These are phyloP conservation scores for Alviniconcha strummeri DNA, from an alignment of 2,888 invertebrate species.

Conservation along the genomic window DNA sequence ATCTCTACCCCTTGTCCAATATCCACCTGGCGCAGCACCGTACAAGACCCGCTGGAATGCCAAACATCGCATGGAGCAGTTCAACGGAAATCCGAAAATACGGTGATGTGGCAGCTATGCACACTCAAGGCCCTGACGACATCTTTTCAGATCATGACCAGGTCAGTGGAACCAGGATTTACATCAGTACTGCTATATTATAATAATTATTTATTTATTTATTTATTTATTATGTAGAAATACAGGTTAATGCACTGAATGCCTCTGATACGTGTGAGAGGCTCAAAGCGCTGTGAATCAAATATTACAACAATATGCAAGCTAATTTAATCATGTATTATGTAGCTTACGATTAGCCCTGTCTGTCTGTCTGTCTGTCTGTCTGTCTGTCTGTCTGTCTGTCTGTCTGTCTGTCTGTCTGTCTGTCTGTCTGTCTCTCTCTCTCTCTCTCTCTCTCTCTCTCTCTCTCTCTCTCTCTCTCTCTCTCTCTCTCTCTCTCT, in stretches of 20 bases:
- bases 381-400: background rate
- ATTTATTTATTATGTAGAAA: no score
- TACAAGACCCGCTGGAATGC: slow-evolving; percentile 53
- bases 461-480: no score
- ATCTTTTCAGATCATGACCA: slow-evolving; percentile 51
- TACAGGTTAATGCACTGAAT: no score
- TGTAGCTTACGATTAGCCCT: no score
- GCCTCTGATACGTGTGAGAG: no score
- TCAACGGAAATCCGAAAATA: slow-evolving; percentile 50
- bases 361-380: background rate
- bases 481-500: no score
- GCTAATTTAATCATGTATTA: no score
- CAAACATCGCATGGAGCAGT: slow-evolving; percentile 51
- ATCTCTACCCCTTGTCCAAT: slow-evolving; percentile 40
- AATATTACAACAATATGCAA: no score
- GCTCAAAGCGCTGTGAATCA: no score
- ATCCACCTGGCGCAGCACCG: slow-evolving; percentile 50
- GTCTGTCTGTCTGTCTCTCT: background rate
- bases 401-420: background rate
- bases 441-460: no score
- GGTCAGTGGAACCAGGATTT: slow-evolving; percentile 16
- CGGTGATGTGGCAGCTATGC: slow-evolving; percentile 42
- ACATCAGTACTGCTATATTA: no score
- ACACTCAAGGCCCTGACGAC: slow-evolving; percentile 49
- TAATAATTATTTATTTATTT: no score